Evolutionary conservation across 2,888 invertebrate species (phyloP).

Genomic region (Tromatobia lineatoria): DNA sequence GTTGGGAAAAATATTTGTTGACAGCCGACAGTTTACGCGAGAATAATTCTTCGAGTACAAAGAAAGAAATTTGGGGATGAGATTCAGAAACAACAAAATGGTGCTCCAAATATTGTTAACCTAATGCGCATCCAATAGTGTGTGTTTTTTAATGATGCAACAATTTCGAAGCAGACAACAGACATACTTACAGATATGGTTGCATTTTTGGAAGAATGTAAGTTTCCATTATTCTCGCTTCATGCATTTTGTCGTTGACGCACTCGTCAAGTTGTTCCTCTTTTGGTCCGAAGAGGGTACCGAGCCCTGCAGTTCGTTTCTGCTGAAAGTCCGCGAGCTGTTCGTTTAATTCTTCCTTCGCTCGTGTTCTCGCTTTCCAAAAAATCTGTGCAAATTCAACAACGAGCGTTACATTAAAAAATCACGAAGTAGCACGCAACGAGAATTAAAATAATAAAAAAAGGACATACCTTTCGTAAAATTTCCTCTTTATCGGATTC

Average conservation of each 20-base stretch:
- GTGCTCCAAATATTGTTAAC: too few species aligned
- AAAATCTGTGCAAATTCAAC: conserved; percentile 88
- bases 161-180: too few species aligned
- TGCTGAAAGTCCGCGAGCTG: conserved; percentile 94
- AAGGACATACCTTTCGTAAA: conserved; percentile 92
- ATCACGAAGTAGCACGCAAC: background rate
- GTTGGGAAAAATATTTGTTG: too few species aligned
- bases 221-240: conserved; percentile 91
- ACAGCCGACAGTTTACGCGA: too few species aligned
- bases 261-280: conserved; percentile 93
- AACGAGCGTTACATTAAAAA: too few species aligned
- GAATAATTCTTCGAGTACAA: too few species aligned
- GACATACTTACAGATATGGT: conserved; percentile 88
- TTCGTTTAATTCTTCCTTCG: conserved; percentile 93
- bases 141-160: too few species aligned
- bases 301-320: conserved; percentile 95
- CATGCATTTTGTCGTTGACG: conserved; percentile 92
- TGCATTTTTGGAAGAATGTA: conserved; percentile 91
- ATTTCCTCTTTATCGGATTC: conserved; percentile 96
- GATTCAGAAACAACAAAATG: too few species aligned
- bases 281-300: conserved; percentile 95
- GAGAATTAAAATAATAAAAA: conserved; percentile 26
- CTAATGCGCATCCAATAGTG: too few species aligned
- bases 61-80: too few species aligned
- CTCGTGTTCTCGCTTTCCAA: conserved; percentile 94